phyloP scores from a whole-genome alignment of 30 jellyfish, hydroid and myxozoan species.

The Aurelia aurita complex sp. Pacific region DNA sequence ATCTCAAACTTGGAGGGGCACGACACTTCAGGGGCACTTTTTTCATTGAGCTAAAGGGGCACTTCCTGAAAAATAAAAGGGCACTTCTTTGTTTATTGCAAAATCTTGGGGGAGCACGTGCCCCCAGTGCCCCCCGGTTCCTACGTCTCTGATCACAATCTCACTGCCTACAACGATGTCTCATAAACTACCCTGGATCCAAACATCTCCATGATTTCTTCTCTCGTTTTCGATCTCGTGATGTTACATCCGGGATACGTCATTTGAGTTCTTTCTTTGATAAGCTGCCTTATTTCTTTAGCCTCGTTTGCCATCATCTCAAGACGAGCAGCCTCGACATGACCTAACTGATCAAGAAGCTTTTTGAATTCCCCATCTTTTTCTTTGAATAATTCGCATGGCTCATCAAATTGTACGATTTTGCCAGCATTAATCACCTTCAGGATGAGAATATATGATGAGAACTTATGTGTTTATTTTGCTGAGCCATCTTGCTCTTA shows the following conservation, averaged over 20 bases:
- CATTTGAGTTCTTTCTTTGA: conserved; percentile 36
- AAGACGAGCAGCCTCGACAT: conserved; percentile 76
- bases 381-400: conserved; percentile 65
- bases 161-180: conserved; percentile 51
- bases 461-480: no score
- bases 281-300: conserved; percentile 51
- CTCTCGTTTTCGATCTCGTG: conserved; percentile 70
- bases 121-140: no score
- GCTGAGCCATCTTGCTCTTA: no score
- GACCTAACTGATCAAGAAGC: conserved; percentile 83
- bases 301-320: conserved; percentile 77
- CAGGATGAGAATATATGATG: no score
- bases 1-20: no score
- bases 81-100: no score
- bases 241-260: conserved; percentile 78
- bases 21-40: no score
- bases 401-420: conserved; percentile 87
- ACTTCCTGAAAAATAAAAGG: no score
- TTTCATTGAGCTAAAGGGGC: no score
- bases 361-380: conserved; percentile 66
- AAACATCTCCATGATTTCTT: conserved; percentile 72
- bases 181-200: conserved; percentile 75
- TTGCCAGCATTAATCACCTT: conserved; percentile 66
- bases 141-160: no score
- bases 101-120: no score